A percentile compares a stretch with the other conserved stretches of the same genome.
Conservation (phyloP, 1,140 invertebrate genomes). For the Trichonephila clavata region DNA sequence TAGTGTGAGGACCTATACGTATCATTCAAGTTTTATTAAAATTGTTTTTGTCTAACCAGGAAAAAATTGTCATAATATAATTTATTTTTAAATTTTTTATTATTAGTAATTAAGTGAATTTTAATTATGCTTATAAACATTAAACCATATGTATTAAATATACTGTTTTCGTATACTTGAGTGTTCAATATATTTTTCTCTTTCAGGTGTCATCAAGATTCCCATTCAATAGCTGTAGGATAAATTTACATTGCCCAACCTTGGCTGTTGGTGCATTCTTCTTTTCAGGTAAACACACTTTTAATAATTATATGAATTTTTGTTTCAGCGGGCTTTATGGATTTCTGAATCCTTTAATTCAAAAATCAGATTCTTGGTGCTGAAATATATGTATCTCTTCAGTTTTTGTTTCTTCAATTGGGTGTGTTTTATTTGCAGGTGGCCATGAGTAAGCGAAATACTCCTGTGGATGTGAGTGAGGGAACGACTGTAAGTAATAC, state of each 20-base stretch:
- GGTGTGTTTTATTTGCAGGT: constrained; percentile 53
- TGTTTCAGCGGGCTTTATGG: too few relatives aligned
- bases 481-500: constrained; percentile 68
- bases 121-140: too few relatives aligned
- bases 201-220: background rate
- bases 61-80: too few relatives aligned
- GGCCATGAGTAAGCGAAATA: constrained; percentile 64
- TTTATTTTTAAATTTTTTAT: too few relatives aligned
- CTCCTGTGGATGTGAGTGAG: constrained; percentile 63
- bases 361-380: too few relatives aligned
- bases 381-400: too few relatives aligned
- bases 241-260: constrained; percentile 67
- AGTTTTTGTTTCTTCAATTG: background rate
- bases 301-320: background rate
- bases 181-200: background rate
- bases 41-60: too few relatives aligned
- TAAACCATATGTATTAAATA: too few relatives aligned
- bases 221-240: constrained; percentile 37
- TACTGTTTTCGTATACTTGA: background rate
- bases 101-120: too few relatives aligned
- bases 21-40: too few relatives aligned
- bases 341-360: too few relatives aligned
- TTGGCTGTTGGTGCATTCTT: constrained; percentile 70
- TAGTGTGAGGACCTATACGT: too few relatives aligned
- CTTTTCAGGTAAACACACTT: background rate